Evolutionary conservation across 2,888 invertebrate genomes (phyloP).

Genomic region (Stegana nigrithorax): DNA sequence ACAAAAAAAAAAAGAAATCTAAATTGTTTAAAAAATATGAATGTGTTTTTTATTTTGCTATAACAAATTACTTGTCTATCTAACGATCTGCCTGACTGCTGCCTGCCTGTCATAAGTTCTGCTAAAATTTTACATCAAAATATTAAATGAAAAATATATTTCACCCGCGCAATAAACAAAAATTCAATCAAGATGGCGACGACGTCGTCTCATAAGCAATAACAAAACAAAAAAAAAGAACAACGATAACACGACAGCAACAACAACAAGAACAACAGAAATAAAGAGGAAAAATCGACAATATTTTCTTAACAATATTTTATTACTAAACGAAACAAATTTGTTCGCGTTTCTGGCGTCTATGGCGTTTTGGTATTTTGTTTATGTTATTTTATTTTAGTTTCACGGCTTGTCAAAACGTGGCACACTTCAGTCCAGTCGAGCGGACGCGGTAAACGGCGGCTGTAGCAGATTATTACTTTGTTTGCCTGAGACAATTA

Average conservation of each 20-base stretch:
- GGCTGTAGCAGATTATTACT: constrained; percentile 18
- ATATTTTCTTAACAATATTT: constrained; percentile 11
- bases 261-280: not conserved
- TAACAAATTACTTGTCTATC: too few relatives aligned
- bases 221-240: not conserved
- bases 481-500: constrained; percentile 44
- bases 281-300: not conserved
- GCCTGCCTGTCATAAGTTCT: not conserved
- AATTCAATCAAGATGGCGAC: constrained; percentile 17
- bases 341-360: not conserved
- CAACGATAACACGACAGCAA: not conserved
- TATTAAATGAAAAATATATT: not conserved
- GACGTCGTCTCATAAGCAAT: not conserved
- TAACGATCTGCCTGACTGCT: not conserved
- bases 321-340: constrained; percentile 10
- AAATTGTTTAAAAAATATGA: too few relatives aligned
- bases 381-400: not conserved
- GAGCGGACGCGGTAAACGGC: constrained; percentile 46
- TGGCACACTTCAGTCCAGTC: constrained; percentile 54
- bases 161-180: constrained; percentile 4
- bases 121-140: not conserved
- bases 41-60: too few relatives aligned
- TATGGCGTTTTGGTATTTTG: not conserved
- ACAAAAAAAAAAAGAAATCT: constrained; percentile 5
- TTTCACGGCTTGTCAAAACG: constrained; percentile 17